Evolutionary conservation across 2,113 vertebrate species (phyloP).

Genomic region (Silurus meridionalis): DNA sequence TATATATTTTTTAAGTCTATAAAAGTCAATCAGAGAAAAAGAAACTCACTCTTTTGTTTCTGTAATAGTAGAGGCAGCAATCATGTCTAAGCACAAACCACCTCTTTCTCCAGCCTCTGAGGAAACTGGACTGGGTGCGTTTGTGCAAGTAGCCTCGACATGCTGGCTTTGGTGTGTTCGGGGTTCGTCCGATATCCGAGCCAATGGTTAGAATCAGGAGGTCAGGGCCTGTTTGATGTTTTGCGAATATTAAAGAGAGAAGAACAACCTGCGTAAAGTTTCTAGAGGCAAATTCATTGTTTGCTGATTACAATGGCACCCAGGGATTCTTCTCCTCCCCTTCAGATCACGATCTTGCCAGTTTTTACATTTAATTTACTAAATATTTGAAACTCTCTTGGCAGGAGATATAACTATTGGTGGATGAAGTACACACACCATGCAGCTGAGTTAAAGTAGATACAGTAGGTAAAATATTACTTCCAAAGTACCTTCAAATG

Average conservation of each 20-base stretch:
- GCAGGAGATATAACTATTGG: background rate
- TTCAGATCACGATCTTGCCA: background rate
- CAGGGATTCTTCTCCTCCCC: background rate
- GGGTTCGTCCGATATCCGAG: slow-evolving; percentile 83
- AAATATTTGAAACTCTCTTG: background rate
- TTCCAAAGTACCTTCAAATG: too few species aligned
- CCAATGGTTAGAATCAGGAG: slow-evolving; percentile 82
- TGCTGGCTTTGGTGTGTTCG: slow-evolving; percentile 81
- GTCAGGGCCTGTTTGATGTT: slow-evolving; percentile 76
- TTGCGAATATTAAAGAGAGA: background rate
- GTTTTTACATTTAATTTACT: background rate
- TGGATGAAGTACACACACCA: too few species aligned
- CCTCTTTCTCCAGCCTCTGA: slow-evolving; percentile 92
- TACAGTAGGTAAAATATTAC: too few species aligned
- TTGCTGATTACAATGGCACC: background rate
- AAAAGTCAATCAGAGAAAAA: background rate
- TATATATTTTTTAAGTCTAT: background rate
- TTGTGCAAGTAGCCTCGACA: slow-evolving; percentile 89
- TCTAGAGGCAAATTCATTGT: background rate
- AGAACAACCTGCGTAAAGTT: background rate
- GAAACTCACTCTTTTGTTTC: slow-evolving; percentile 82
- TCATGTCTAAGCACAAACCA: slow-evolving; percentile 89
- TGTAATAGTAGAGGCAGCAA: slow-evolving; percentile 84
- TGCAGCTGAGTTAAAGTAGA: too few species aligned
- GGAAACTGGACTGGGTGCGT: slow-evolving; percentile 80